These are phyloP conservation scores for Stegana nigrithorax DNA, from an alignment of 2,888 invertebrate species.

Conservation along the genomic window DNA sequence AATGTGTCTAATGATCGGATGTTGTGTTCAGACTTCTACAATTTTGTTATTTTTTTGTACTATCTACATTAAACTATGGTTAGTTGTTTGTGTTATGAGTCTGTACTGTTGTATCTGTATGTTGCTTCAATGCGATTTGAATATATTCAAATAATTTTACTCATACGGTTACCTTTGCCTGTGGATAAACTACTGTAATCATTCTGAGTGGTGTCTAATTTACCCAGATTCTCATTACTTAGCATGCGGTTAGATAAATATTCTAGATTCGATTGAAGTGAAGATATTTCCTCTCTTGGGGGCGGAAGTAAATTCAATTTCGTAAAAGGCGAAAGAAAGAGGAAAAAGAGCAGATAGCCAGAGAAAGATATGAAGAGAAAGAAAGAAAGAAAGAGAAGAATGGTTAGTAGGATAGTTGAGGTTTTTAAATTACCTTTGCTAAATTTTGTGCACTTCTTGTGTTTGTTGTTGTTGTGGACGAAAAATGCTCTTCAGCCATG, in stretches of 20 bases:
- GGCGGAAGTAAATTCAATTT: conserved; percentile 8
- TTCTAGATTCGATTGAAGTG: conserved; percentile 69
- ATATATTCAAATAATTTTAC: conserved; percentile 10
- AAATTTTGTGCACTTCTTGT: conserved; percentile 33
- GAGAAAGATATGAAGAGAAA: conserved; percentile 24
- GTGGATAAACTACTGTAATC: conserved; percentile 63
- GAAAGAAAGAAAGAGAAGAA: conserved; percentile 32
- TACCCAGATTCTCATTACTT: conserved; percentile 66
- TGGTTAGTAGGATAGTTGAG: conserved; percentile 48
- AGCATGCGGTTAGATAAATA: conserved; percentile 68
- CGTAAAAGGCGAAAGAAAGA: conserved; percentile 23
- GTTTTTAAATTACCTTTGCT: conserved; percentile 43
- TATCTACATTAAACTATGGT: too few relatives aligned
- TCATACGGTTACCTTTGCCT: conserved; percentile 61
- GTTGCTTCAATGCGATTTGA: too few relatives aligned
- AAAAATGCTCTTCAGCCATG: conserved; percentile 53
- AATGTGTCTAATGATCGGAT: too few relatives aligned
- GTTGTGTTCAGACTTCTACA: too few relatives aligned
- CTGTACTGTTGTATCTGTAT: too few relatives aligned
- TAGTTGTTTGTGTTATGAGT: too few relatives aligned
- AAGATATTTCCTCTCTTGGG: conserved; percentile 68
- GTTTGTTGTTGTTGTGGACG: conserved; percentile 28
- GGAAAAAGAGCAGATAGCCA: conserved; percentile 22
- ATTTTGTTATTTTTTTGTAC: too few relatives aligned
- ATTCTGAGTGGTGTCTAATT: conserved; percentile 62